Conservation (phyloP, 2,113 vertebrate genomes). For the Oryzias woworae region DNA sequence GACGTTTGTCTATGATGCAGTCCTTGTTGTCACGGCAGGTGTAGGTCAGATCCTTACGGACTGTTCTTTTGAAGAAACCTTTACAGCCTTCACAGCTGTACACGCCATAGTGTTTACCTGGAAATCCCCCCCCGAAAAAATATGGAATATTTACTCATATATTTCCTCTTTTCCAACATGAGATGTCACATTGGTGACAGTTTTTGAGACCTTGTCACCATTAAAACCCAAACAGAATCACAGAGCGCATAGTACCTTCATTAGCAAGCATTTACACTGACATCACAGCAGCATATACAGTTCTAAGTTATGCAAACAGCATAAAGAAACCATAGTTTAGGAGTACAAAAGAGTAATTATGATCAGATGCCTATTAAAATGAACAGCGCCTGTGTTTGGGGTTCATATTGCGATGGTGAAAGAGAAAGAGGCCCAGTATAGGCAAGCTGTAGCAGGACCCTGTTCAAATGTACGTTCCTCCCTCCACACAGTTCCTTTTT, state of each 20-base stretch:
- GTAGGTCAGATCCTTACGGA: slow-evolving; percentile 96
- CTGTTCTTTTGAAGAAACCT: slow-evolving; percentile 97
- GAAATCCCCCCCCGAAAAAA: not conserved
- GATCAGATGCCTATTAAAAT: slow-evolving; percentile 11
- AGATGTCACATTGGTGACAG: not conserved
- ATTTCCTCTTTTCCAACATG: not conserved
- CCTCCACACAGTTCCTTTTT: slow-evolving; percentile 18
- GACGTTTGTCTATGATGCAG: slow-evolving; percentile 97
- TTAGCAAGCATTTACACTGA: not conserved
- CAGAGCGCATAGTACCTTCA: not conserved
- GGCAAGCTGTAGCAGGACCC: not conserved
- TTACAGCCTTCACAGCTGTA: slow-evolving; percentile 99
- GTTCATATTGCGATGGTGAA: slow-evolving; percentile 3
- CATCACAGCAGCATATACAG: slow-evolving; percentile 5
- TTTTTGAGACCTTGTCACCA: not conserved
- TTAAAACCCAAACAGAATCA: not conserved
- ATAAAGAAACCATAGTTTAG: not conserved
- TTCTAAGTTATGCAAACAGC: not conserved
- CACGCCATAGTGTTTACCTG: slow-evolving; percentile 98
- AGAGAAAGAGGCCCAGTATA: slow-evolving; percentile 3
- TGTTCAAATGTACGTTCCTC: slow-evolving; percentile 8
- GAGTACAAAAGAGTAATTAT: slow-evolving; percentile 10
- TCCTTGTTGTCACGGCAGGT: slow-evolving; percentile 97
- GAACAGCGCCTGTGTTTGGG: slow-evolving; percentile 3
- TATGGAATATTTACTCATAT: not conserved